Percentiles rank a stretch among this genome's conserved stretches.
These are phyloP conservation scores for Ptiloglossa arizonensis DNA, from an alignment of 1,140 invertebrate species.

Conservation along the genomic window DNA sequence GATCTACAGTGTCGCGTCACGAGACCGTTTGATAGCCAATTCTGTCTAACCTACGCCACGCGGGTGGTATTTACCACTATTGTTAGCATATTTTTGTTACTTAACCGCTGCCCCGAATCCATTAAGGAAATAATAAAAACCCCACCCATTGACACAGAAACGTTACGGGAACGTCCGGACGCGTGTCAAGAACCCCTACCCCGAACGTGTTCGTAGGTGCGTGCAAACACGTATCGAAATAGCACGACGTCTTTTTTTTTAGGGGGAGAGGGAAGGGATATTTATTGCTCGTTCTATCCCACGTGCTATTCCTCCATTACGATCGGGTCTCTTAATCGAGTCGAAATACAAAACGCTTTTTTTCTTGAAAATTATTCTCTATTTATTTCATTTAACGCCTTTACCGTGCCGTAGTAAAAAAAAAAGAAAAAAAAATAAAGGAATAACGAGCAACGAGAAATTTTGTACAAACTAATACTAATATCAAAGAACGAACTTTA, in stretches of 20 bases:
- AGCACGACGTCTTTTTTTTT: neutral
- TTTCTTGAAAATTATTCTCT: too few species aligned
- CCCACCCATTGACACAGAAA: slow-evolving; percentile 42
- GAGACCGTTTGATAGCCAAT: slow-evolving; percentile 45
- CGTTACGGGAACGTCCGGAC: slow-evolving; percentile 9
- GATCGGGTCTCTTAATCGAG: slow-evolving; percentile 27
- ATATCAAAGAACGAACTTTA: too few species aligned
- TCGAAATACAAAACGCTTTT: neutral
- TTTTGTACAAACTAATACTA: too few species aligned
- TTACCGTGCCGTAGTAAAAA: too few species aligned
- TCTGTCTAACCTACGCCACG: slow-evolving; percentile 36
- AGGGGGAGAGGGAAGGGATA: neutral
- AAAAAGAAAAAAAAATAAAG: too few species aligned
- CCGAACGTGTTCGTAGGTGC: slow-evolving; percentile 10
- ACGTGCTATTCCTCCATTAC: neutral
- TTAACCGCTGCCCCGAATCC: slow-evolving; percentile 15
- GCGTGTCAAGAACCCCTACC: slow-evolving; percentile 24
- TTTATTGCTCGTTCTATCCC: neutral
- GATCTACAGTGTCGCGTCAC: neutral
- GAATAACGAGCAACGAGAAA: too few species aligned
- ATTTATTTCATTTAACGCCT: too few species aligned
- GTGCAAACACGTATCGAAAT: slow-evolving; percentile 16
- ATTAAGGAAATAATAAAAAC: slow-evolving; percentile 56
- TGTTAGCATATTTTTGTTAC: slow-evolving; percentile 47
- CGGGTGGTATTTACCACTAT: slow-evolving; percentile 46